Percentiles rank a stretch among this genome's conserved stretches.
These are phyloP conservation scores for Merops nubicus DNA, from an alignment of 2,113 vertebrate genomes.

Conservation along the genomic window DNA sequence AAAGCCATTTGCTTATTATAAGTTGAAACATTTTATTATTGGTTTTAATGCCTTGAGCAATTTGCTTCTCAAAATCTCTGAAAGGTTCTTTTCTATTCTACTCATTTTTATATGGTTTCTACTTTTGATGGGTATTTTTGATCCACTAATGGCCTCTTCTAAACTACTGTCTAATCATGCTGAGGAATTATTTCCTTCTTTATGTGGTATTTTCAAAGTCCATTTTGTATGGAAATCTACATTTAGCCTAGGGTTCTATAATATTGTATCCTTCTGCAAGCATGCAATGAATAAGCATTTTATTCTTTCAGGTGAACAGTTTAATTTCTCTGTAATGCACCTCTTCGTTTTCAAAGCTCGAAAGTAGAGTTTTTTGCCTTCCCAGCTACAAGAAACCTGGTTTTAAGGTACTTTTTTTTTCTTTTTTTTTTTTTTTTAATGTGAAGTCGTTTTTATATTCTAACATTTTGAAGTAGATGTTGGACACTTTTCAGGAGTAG, in stretches of 20 bases:
- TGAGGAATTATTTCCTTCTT: neutral
- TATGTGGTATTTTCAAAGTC: neutral
- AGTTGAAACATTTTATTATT: neutral
- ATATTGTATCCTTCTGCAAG: neutral
- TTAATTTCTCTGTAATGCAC: neutral
- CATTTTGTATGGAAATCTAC: neutral
- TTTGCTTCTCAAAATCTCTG: neutral
- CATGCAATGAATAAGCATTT: neutral
- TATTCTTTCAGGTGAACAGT: neutral
- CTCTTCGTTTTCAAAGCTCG: neutral
- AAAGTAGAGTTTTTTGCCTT: neutral
- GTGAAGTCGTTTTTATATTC: neutral
- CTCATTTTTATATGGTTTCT: neutral
- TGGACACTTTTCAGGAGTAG: neutral
- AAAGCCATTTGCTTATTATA: neutral
- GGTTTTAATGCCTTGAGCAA: neutral
- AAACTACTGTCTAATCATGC: neutral
- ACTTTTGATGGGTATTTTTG: neutral
- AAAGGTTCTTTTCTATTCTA: neutral
- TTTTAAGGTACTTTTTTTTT: neutral
- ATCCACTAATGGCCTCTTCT: neutral
- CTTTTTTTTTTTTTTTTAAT: neutral
- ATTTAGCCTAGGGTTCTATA: neutral
- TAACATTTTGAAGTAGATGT: neutral
- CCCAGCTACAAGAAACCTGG: rapidly evolving